Conservation (phyloP, 2,797 vertebrate genomes). For the Salarias fasciatus region DNA sequence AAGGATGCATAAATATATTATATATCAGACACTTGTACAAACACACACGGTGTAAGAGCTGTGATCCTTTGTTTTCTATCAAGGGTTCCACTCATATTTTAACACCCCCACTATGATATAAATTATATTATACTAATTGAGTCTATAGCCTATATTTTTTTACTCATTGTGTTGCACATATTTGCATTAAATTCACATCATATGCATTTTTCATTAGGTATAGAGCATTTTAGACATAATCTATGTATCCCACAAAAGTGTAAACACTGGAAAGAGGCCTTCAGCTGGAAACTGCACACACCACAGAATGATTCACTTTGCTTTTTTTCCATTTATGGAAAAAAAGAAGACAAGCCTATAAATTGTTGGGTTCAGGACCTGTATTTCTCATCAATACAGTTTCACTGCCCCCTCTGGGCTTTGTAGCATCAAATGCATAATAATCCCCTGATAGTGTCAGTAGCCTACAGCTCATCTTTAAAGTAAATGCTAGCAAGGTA, state of each 20-base stretch:
- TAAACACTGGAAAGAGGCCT: conserved; percentile 23
- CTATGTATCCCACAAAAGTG: conserved; percentile 14
- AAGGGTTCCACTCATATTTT: not conserved
- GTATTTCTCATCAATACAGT: conserved; percentile 67
- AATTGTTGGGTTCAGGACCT: conserved; percentile 62
- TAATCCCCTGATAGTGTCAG: conserved; percentile 59
- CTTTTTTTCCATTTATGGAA: conserved; percentile 34
- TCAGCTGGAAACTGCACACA: conserved; percentile 44
- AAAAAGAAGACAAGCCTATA: conserved; percentile 47
- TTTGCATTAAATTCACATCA: conserved; percentile 6
- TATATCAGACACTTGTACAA: not conserved
- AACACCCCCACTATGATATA: not conserved
- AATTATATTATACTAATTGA: conserved; percentile 19
- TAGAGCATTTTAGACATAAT: conserved; percentile 28
- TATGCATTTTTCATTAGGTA: conserved; percentile 36
- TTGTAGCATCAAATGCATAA: conserved; percentile 60
- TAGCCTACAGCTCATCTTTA: conserved; percentile 59
- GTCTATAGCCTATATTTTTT: not conserved
- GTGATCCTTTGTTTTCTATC: conserved; percentile 1
- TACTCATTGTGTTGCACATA: conserved; percentile 16
- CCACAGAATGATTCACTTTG: conserved; percentile 56
- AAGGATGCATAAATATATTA: conserved; percentile 1
- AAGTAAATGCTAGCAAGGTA: conserved; percentile 54
- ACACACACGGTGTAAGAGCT: not conserved
- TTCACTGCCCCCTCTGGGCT: conserved; percentile 40